These are phyloP conservation scores for Atethmia centrago DNA, from an alignment of 2,888 invertebrate species.

Conservation along the genomic window DNA sequence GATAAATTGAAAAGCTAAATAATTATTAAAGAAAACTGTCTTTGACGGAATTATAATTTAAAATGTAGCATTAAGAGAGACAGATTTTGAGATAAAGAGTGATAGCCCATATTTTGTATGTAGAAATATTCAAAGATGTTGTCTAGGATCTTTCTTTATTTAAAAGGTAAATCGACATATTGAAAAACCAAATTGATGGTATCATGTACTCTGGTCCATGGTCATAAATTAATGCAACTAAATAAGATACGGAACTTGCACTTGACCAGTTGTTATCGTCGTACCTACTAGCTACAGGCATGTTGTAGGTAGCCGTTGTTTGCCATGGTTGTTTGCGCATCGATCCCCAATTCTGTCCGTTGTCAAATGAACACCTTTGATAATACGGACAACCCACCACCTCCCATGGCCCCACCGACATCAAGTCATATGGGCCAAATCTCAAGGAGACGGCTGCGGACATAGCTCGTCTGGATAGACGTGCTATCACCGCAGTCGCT, in stretches of 20 bases:
- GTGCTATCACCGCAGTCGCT: too few relatives aligned
- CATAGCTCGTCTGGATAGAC: too few relatives aligned
- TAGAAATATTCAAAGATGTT: not conserved
- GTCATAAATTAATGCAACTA: too few relatives aligned
- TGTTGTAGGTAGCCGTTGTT: not conserved
- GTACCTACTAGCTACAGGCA: not conserved
- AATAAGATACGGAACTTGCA: not conserved
- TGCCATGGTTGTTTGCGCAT: not conserved
- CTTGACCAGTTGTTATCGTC: not conserved
- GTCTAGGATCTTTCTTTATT: too few relatives aligned
- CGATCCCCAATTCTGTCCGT: not conserved
- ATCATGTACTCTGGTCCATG: not conserved
- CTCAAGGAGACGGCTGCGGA: too few relatives aligned
- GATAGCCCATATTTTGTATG: not conserved
- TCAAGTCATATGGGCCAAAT: too few relatives aligned
- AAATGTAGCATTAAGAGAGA: not conserved
- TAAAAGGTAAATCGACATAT: not conserved
- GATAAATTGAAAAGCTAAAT: not conserved
- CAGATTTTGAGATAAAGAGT: not conserved
- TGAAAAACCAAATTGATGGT: not conserved
- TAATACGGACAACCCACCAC: too few relatives aligned
- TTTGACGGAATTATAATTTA: not conserved
- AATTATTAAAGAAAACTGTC: not conserved
- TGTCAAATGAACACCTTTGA: conserved; percentile 11
- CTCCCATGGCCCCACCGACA: too few relatives aligned